Evolutionary conservation across 2,888 invertebrate species (phyloP).

Genomic region (Pollenia labialis): DNA sequence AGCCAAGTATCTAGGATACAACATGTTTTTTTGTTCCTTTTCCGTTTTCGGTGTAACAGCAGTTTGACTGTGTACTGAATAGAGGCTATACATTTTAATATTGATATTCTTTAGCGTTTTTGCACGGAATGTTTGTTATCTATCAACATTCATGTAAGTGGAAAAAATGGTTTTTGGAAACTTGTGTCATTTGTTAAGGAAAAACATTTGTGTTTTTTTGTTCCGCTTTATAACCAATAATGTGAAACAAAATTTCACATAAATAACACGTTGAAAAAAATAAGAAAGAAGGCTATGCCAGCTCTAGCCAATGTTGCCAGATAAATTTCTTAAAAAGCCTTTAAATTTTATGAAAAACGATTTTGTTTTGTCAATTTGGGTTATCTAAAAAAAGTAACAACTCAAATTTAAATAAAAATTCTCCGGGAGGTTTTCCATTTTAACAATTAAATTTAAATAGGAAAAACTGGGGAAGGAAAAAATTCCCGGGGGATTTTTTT

Average conservation of each 20-base stretch:
- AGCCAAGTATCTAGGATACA: slow-evolving; percentile 43
- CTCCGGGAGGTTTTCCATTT: no score
- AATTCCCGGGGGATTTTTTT: no score
- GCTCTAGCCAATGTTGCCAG: background rate
- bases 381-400: no score
- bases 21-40: background rate
- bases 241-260: slow-evolving; percentile 40
- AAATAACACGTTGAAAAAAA: slow-evolving; percentile 61
- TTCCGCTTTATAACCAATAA: slow-evolving; percentile 13
- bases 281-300: slow-evolving; percentile 8
- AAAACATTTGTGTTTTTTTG: background rate
- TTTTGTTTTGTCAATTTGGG: no score
- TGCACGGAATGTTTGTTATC: slow-evolving; percentile 47
- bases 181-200: slow-evolving; percentile 19
- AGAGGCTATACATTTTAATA: slow-evolving; percentile 24
- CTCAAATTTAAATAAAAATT: no score
- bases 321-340: no score
- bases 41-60: slow-evolving; percentile 8
- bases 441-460: no score
- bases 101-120: background rate
- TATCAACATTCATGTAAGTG: slow-evolving; percentile 33
- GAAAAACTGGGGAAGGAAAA: no score
- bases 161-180: slow-evolving; percentile 7
- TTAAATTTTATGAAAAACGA: no score
- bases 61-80: background rate